These are phyloP conservation scores for Orthosia gracilis DNA, from an alignment of 2,888 invertebrate genomes.

Conservation along the genomic window DNA sequence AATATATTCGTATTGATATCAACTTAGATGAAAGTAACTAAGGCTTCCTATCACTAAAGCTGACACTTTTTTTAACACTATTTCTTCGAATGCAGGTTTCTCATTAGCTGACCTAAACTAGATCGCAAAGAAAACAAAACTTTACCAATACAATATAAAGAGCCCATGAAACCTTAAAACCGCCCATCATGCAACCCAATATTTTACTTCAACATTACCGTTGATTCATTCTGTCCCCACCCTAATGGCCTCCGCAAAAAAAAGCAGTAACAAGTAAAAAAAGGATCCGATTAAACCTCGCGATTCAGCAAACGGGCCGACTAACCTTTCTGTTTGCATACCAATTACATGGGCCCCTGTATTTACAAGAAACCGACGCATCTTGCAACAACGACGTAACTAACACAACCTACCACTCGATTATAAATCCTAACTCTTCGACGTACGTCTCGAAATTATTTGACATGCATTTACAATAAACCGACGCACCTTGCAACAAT, in stretches of 20 bases:
- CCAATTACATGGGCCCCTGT: conserved; percentile 78
- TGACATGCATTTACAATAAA: conserved; percentile 61
- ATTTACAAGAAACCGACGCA: conserved; percentile 54
- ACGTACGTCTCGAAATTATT: conserved; percentile 59
- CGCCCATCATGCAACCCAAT: conserved; percentile 38
- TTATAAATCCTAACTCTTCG: conserved; percentile 48
- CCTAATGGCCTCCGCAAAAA: conserved; percentile 65
- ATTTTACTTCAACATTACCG: conserved; percentile 45
- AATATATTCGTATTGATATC: no score
- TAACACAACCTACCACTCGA: conserved; percentile 39
- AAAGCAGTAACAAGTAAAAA: conserved; percentile 52
- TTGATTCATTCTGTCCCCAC: conserved; percentile 52
- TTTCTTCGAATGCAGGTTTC: neutral
- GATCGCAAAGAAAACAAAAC: neutral
- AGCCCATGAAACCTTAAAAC: neutral
- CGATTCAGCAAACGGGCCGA: conserved; percentile 74
- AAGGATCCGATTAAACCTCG: conserved; percentile 73
- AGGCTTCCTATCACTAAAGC: no score
- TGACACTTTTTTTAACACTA: no score
- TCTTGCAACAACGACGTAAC: no score
- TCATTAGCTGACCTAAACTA: neutral
- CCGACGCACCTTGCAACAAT: conserved; percentile 64
- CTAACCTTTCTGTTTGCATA: conserved; percentile 80
- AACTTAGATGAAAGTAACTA: no score
- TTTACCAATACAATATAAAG: neutral